Evolutionary conservation across 2,113 vertebrate species (phyloP).

Genomic region (Ahaetulla prasina): DNA sequence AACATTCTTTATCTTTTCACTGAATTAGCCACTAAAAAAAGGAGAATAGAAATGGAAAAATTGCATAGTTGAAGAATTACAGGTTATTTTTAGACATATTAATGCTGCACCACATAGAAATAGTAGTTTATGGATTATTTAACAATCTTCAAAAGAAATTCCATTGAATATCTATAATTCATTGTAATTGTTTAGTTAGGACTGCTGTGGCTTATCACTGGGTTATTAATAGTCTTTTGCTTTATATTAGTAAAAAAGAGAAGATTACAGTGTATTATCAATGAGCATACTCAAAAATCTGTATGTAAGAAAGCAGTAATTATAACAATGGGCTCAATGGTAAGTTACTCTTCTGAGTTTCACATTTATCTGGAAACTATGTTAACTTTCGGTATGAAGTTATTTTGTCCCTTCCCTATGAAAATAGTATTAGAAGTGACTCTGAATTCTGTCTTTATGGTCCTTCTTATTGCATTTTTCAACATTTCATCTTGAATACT

Average conservation of each 20-base stretch:
- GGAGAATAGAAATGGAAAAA: neutral
- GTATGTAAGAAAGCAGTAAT: neutral
- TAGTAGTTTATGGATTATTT: neutral
- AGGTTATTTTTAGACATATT: neutral
- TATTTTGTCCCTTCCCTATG: neutral
- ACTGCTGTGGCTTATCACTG: slow-evolving; percentile 45
- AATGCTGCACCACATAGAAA: neutral
- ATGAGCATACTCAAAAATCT: slow-evolving; percentile 6
- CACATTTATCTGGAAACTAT: neutral
- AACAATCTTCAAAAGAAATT: slow-evolving; percentile 14
- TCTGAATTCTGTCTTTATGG: neutral
- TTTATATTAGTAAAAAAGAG: slow-evolving; percentile 16
- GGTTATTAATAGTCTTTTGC: slow-evolving; percentile 53
- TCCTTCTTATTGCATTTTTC: neutral
- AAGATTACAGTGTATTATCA: neutral
- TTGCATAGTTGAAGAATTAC: neutral
- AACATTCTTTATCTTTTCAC: neutral
- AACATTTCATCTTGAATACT: neutral
- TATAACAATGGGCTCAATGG: neutral
- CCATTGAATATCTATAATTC: slow-evolving; percentile 37
- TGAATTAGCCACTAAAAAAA: neutral
- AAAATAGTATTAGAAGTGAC: neutral
- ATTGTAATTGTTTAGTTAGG: neutral
- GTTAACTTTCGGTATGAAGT: neutral
- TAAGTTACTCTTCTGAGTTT: neutral